Percentiles rank a stretch among this genome's conserved stretches.
These are phyloP conservation scores for Villa cingulata DNA, from an alignment of 2,888 invertebrate genomes.

Conservation along the genomic window DNA sequence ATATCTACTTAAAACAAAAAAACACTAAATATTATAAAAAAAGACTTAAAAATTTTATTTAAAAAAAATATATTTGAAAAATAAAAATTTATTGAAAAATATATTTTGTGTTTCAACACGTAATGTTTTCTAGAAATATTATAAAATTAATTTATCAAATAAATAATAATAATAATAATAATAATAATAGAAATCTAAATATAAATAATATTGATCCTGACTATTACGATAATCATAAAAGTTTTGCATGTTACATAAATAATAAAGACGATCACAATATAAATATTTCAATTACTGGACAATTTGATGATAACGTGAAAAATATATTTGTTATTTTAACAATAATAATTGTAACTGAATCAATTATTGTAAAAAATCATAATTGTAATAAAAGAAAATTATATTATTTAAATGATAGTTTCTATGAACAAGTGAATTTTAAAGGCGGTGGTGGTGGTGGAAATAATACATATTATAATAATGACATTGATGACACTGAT, in stretches of 20 bases:
- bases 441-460: constrained; percentile 30
- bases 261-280: neutral
- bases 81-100: neutral
- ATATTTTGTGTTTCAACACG: constrained; percentile 3
- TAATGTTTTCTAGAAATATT: constrained; percentile 8
- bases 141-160: neutral
- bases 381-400: neutral
- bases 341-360: neutral
- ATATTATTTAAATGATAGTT: neutral
- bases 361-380: neutral
- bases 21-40: neutral
- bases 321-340: neutral
- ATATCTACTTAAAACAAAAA: no score
- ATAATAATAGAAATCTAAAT: neutral
- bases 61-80: neutral
- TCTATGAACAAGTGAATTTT: constrained; percentile 27
- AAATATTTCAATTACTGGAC: neutral
- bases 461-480: no score
- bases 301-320: no score
- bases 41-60: neutral
- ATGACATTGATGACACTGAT: no score
- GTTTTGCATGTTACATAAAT: neutral
- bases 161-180: neutral
- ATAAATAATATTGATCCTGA: no score
- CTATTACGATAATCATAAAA: neutral